phyloP scores from a whole-genome alignment of 30 jellyfish, hydroid and myxozoan species.

The Chironex yamaguchii region DNA sequence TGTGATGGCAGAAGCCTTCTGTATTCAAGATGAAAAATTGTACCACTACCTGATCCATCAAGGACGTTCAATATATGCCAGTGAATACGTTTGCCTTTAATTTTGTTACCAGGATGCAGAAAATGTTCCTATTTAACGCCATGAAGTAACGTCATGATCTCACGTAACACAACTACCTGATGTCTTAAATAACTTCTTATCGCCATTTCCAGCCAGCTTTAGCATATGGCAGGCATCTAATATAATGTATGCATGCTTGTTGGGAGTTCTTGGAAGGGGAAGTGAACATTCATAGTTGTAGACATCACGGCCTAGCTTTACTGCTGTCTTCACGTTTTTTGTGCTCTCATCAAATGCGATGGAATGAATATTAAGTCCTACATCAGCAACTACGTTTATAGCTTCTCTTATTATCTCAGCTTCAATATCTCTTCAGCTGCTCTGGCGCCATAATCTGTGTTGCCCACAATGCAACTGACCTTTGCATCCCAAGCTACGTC shows the following conservation, averaged over 20 bases:
- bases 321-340: conserved; percentile 10
- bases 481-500: too few relatives aligned
- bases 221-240: conserved; percentile 64
- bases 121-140: conserved; percentile 19
- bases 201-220: conserved; percentile 43
- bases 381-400: background rate
- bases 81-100: conserved; percentile 19
- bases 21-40: conserved; percentile 7
- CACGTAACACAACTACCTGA: conserved; percentile 1
- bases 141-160: conserved; percentile 11
- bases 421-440: too few relatives aligned
- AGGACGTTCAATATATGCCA: conserved; percentile 7
- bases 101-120: conserved; percentile 32
- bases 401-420: conserved; percentile 17
- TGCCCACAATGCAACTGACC: too few relatives aligned
- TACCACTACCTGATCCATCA: conserved; percentile 46
- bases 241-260: background rate
- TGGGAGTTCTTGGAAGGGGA: conserved; percentile 11
- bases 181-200: conserved; percentile 9
- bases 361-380: conserved; percentile 8
- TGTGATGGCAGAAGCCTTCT: too few relatives aligned
- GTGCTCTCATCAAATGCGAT: conserved; percentile 38
- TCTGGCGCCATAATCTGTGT: too few relatives aligned
- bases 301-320: conserved; percentile 30
- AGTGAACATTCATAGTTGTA: conserved; percentile 14